Conservation (phyloP, 2,113 vertebrate species). For the Martes martes region DNA sequence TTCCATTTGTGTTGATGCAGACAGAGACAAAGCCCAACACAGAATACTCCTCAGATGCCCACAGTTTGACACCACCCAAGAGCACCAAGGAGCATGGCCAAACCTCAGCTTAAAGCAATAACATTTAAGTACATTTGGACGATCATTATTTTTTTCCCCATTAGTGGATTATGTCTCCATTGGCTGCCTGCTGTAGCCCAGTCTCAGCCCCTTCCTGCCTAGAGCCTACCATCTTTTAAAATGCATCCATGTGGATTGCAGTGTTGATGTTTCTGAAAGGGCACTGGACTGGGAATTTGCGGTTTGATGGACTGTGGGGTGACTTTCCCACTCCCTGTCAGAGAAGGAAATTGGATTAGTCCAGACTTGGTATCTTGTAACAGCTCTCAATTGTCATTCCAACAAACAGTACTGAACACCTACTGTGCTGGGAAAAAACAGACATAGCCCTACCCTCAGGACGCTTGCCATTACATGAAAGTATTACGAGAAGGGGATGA, state of each 20-base stretch:
- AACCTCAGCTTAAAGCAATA: not conserved
- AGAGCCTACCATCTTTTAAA: not conserved
- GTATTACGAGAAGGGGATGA: not conserved
- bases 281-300: not conserved
- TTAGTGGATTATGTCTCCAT: not conserved
- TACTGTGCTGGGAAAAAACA: not conserved
- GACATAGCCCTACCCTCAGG: not conserved
- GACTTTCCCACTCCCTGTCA: not conserved
- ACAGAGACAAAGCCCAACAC: not conserved
- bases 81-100: not conserved
- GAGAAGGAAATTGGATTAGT: not conserved
- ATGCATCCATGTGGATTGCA: not conserved
- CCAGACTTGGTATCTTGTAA: not conserved
- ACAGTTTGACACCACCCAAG: not conserved
- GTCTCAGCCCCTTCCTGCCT: not conserved
- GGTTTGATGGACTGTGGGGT: not conserved
- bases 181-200: not conserved
- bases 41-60: not conserved
- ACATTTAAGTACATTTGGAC: not conserved
- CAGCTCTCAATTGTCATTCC: not conserved
- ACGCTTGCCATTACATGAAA: not conserved
- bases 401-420: not conserved
- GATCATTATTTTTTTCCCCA: not conserved
- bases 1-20: not conserved
- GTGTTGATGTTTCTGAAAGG: not conserved